Base-by-base conservation (phyloP, 1,140 invertebrate species). In the Adoxophyes honmai region DNA sequence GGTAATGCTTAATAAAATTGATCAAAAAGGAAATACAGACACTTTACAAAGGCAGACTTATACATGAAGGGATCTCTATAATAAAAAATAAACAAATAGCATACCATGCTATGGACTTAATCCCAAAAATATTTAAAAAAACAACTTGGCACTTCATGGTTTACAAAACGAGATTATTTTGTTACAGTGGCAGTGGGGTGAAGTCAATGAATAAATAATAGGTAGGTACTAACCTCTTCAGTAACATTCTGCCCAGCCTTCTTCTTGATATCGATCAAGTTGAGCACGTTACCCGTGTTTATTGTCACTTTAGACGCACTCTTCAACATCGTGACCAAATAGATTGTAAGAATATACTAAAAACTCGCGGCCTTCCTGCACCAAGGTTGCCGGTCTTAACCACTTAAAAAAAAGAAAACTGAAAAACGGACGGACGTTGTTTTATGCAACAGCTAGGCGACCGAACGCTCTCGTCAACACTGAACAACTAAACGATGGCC, bases 261-360 rank as follows among this genome's bases (percentile, higher is more conserved):
- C 81, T 94, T 94, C 75, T 95, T 96, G 13, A 96, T 90, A 73
- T 96, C 93, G 75, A 95, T 94, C 57, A 95, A 91, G 66, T 92
- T 93, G 33, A 97, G 90, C 62, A 97, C 95, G 88, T 98, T 97
- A 55, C 96, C 96, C 34, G 96, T 97, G 70, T 95, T 94, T 57
- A 97, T 92, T 61, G 91, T 89, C 63, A 91, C 82, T 72, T 87
- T 84, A 8, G 85, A 85, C n/a, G 79, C 74, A 75, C 68, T 85
- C 52, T 81, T 81, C 58, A 81, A 75, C 86, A 87, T 88, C 69
- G 73, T 77, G 75, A 57, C 65, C 57, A 57, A 63, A 42, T 62
- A 68, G 66, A 70, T 66, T 72, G 62, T 28, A 37, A 33, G 55
- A 66, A 66, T 64, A 36, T 63, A 44, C 35, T 39, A 51, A 61